These are phyloP conservation scores for Tuta absoluta DNA, from an alignment of 2,888 invertebrate species.

Conservation along the genomic window DNA sequence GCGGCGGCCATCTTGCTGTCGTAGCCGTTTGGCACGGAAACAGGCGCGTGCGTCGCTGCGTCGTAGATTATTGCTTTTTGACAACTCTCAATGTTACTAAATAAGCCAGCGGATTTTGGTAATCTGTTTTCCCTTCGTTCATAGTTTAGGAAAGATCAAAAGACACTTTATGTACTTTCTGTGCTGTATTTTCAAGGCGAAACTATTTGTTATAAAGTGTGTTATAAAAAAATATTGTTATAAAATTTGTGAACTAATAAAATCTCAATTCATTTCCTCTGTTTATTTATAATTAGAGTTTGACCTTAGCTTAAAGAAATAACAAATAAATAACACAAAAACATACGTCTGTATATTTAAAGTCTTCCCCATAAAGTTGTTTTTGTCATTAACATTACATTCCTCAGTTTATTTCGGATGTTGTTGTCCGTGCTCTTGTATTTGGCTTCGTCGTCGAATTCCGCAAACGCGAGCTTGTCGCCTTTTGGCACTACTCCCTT, in stretches of 20 bases:
- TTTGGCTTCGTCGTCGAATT: not conserved
- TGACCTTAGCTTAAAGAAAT: too few species aligned
- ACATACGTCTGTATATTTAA: not conserved
- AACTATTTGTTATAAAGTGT: too few species aligned
- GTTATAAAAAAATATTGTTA: too few species aligned
- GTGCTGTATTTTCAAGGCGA: too few species aligned
- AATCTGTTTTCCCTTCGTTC: too few species aligned
- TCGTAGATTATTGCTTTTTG: not conserved
- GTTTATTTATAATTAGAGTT: too few species aligned
- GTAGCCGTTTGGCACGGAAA: not conserved
- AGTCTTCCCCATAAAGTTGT: not conserved
- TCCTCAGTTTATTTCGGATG: slow-evolving; percentile 6
- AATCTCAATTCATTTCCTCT: too few species aligned
- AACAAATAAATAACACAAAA: too few species aligned
- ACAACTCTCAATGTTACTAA: not conserved
- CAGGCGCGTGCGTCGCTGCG: not conserved
- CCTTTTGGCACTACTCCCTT: slow-evolving; percentile 6
- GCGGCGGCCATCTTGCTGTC: not conserved
- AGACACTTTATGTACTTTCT: too few species aligned
- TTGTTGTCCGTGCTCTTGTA: not conserved
- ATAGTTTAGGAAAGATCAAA: too few species aligned
- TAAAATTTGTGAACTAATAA: too few species aligned
- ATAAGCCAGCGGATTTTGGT: not conserved
- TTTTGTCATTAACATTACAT: not conserved
- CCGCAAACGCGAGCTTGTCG: not conserved